phyloP scores from a whole-genome alignment of 2,797 vertebrate genomes.

The Eurystomus glaucurus region DNA sequence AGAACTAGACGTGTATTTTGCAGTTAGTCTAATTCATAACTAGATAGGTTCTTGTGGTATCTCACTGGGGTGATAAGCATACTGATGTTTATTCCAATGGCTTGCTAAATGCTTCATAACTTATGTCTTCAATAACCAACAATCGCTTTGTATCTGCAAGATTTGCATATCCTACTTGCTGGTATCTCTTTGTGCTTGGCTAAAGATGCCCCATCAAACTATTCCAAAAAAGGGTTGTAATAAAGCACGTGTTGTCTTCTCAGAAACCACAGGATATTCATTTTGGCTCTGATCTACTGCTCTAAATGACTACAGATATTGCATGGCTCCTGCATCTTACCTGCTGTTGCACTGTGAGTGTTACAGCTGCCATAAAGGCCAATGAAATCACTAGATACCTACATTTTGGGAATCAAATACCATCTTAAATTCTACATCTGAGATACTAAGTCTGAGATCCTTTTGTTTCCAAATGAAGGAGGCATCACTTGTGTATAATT shows the following conservation, averaged over 20 bases:
- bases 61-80: not conserved
- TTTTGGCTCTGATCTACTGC: not conserved
- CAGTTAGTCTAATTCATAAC: not conserved
- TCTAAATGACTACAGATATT: not conserved
- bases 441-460: not conserved
- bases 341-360: not conserved
- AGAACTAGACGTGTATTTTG: not conserved
- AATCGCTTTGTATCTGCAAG: not conserved
- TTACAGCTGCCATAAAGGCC: not conserved
- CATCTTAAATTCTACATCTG: not conserved
- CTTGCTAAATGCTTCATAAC: not conserved
- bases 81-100: rapidly evolving
- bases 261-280: not conserved
- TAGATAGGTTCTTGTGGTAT: not conserved
- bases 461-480: not conserved
- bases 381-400: not conserved
- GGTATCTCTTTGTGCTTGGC: not conserved
- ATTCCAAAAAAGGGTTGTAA: not conserved
- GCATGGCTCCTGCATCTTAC: not conserved
- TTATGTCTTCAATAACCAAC: not conserved
- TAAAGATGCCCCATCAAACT: not conserved
- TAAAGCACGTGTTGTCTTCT: not conserved
- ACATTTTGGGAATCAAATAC: not conserved
- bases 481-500: not conserved
- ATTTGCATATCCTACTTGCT: not conserved